Percentiles rank a stretch among this genome's conserved stretches.
Conservation (phyloP, 2,113 vertebrate genomes). For the Pterocles gutturalis region DNA sequence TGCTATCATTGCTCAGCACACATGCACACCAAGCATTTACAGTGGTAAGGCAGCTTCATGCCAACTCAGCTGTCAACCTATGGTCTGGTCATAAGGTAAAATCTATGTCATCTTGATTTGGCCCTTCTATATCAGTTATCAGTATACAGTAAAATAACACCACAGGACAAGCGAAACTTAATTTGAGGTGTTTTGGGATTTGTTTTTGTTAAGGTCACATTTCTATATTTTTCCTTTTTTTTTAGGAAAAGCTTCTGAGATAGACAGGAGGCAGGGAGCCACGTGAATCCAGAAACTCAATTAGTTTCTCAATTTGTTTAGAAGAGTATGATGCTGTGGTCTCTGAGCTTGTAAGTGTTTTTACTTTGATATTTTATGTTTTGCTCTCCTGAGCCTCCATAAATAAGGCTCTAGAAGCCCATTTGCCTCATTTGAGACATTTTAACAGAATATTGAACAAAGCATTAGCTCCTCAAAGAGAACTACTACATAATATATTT, state of each 20-base stretch:
- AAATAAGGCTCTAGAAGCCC: slow-evolving; percentile 9
- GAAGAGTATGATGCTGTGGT: not conserved
- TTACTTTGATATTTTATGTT: not conserved
- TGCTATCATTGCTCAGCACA: not conserved
- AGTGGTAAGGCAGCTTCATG: not conserved
- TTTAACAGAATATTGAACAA: slow-evolving; percentile 44
- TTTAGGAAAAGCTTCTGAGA: not conserved
- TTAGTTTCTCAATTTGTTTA: not conserved
- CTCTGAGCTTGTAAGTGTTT: not conserved
- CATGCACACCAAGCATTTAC: not conserved
- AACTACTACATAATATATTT: slow-evolving; percentile 36
- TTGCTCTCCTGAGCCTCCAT: not conserved
- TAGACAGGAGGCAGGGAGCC: not conserved
- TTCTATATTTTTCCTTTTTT: not conserved
- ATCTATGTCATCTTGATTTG: not conserved
- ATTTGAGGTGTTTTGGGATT: not conserved
- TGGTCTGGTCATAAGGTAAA: not conserved
- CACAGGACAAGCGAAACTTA: not conserved
- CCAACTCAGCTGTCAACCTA: not conserved
- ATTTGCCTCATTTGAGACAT: slow-evolving; percentile 25
- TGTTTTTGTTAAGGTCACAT: not conserved
- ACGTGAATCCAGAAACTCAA: not conserved
- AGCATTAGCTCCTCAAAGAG: slow-evolving; percentile 43
- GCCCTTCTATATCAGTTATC: not conserved
- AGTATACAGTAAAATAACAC: not conserved